These are phyloP conservation scores for Mormyrops boulengeri DNA, from an alignment of 2,797 vertebrate genomes.

Conservation along the genomic window DNA sequence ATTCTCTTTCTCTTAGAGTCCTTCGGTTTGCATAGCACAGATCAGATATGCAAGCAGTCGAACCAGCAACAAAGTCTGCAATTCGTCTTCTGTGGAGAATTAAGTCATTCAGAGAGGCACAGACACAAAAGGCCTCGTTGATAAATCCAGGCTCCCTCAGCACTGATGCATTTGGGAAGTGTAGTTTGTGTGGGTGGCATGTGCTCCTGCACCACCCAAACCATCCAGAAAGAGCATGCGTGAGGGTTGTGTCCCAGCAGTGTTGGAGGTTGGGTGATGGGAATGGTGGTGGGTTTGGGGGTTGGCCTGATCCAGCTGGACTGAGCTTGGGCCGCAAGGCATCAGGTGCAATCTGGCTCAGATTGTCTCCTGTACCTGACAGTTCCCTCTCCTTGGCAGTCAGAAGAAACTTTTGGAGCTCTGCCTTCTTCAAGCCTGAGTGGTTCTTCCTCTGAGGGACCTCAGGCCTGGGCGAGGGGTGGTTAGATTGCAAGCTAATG, in stretches of 20 bases:
- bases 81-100: neutral
- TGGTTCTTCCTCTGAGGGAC: neutral
- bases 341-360: neutral
- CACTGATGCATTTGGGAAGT: neutral
- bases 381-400: neutral
- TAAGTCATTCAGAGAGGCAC: too few species aligned
- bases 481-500: neutral
- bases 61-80: neutral
- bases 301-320: neutral
- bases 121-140: neutral
- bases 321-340: neutral
- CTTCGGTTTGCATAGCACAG: neutral
- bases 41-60: neutral
- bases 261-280: neutral
- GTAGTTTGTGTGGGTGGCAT: neutral
- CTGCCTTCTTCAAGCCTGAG: neutral
- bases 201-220: neutral
- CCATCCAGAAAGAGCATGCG: neutral
- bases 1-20: neutral
- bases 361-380: neutral
- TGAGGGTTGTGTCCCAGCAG: neutral
- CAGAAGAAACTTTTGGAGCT: neutral
- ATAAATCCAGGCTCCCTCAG: neutral
- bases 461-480: neutral
- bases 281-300: neutral